Percentiles rank a stretch among this genome's conserved stretches.
Conservation (phyloP, 1,140 invertebrate genomes). For the Anagrus nilaparvatae region DNA sequence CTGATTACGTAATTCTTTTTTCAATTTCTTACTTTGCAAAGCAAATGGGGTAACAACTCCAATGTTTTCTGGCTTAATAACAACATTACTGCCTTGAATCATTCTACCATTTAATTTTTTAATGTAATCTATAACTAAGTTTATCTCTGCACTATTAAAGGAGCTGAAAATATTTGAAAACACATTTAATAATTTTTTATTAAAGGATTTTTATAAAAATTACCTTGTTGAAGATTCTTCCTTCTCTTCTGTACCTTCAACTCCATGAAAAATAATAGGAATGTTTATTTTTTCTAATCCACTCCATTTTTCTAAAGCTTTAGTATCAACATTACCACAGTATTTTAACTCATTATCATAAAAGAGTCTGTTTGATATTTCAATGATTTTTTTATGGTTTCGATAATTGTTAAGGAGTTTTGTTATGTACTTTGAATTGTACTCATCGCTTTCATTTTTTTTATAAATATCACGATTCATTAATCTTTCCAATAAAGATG, state of each 20-base stretch:
- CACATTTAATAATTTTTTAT: too few relatives aligned
- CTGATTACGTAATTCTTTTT: slow-evolving; percentile 42
- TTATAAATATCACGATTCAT: slow-evolving; percentile 37
- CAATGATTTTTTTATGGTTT: slow-evolving; percentile 46
- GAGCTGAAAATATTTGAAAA: too few relatives aligned
- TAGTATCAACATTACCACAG: background rate
- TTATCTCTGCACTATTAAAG: too few relatives aligned
- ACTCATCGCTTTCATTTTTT: slow-evolving; percentile 35
- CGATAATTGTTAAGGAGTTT: slow-evolving; percentile 51
- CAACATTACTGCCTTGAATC: too few relatives aligned
- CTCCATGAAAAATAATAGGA: background rate
- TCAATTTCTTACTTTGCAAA: slow-evolving; percentile 51
- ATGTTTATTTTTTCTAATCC: too few relatives aligned
- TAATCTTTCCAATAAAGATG: slow-evolving; percentile 47
- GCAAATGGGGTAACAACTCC: slow-evolving; percentile 79
- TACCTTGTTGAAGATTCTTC: slow-evolving; percentile 1
- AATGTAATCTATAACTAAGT: too few relatives aligned
- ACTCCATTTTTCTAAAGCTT: background rate
- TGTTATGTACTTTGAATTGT: slow-evolving; percentile 45
- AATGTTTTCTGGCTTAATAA: too few relatives aligned
- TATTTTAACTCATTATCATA: slow-evolving; percentile 43
- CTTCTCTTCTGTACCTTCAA: background rate
- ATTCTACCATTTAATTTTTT: too few relatives aligned
- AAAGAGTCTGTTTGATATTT: slow-evolving; percentile 47
- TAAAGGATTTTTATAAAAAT: background rate